Conservation (phyloP, 2,113 vertebrate genomes). For the Oxyura jamaicensis region DNA sequence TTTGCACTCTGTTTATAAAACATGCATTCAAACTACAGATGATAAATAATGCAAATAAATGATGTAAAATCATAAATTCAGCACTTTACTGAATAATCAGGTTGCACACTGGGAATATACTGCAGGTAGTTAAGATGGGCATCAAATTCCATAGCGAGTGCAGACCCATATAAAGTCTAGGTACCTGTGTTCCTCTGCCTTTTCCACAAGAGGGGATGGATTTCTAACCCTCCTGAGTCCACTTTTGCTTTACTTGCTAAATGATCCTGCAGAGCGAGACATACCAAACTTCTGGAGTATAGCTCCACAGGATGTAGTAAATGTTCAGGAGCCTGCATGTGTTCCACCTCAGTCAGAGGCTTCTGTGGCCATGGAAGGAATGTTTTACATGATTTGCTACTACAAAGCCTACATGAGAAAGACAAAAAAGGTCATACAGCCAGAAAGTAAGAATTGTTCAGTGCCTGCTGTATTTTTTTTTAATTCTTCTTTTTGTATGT, state of each 20-base stretch:
- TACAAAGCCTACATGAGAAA: background rate
- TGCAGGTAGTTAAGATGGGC: background rate
- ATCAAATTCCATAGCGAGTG: background rate
- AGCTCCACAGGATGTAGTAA: constrained; percentile 22
- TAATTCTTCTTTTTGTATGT: background rate
- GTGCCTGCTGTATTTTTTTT: background rate
- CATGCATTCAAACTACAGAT: background rate
- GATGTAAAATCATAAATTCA: background rate
- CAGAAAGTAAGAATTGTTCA: background rate
- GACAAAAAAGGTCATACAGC: background rate
- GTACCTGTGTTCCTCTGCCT: background rate
- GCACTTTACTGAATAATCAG: background rate
- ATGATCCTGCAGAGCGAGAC: constrained; percentile 2
- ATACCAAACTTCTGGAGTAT: background rate
- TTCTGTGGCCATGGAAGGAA: background rate
- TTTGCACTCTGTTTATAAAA: background rate
- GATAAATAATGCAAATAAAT: background rate
- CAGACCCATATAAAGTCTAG: background rate
- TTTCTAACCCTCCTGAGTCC: background rate
- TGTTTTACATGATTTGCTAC: background rate
- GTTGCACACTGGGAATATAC: background rate
- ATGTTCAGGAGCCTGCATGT: background rate
- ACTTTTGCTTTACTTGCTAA: constrained; percentile 14
- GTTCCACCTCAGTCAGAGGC: background rate
- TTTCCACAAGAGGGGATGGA: background rate